These are phyloP conservation scores for Ceratothoa steindachneri DNA, from an alignment of 2,888 invertebrate genomes.

Conservation along the genomic window DNA sequence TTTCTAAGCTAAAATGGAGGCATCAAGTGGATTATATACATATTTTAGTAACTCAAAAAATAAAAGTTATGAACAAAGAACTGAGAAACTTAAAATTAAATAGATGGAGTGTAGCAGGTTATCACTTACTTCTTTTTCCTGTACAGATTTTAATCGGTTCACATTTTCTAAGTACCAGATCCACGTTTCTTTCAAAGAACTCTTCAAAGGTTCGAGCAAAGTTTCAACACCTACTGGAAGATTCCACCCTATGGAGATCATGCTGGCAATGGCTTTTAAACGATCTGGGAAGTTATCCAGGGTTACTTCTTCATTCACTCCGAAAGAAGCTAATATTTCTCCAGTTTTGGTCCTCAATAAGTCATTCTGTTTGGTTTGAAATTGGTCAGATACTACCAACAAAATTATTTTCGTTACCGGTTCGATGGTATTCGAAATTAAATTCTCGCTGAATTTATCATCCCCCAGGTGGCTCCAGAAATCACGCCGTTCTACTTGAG, in stretches of 20 bases:
- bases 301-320: slow-evolving; percentile 24
- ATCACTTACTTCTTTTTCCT: neutral
- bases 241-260: slow-evolving; percentile 19
- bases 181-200: slow-evolving; percentile 13
- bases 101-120: too few species aligned
- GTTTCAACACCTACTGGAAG: slow-evolving; percentile 25
- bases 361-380: neutral
- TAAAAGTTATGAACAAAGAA: too few species aligned
- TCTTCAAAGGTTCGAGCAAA: slow-evolving; percentile 16
- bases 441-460: slow-evolving; percentile 10
- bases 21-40: too few species aligned
- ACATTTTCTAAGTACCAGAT: neutral
- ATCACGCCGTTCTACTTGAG: slow-evolving; percentile 14
- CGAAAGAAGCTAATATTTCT: slow-evolving; percentile 1
- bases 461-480: slow-evolving; percentile 14
- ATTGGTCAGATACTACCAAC: neutral
- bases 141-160: neutral
- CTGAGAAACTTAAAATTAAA: neutral
- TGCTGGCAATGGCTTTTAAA: slow-evolving; percentile 14
- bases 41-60: too few species aligned
- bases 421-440: neutral
- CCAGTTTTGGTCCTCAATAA: neutral
- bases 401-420: neutral
- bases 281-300: slow-evolving; percentile 32
- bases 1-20: too few species aligned